These are phyloP conservation scores for Brachylomia viminalis DNA, from an alignment of 2,888 invertebrate species.

Conservation along the genomic window DNA sequence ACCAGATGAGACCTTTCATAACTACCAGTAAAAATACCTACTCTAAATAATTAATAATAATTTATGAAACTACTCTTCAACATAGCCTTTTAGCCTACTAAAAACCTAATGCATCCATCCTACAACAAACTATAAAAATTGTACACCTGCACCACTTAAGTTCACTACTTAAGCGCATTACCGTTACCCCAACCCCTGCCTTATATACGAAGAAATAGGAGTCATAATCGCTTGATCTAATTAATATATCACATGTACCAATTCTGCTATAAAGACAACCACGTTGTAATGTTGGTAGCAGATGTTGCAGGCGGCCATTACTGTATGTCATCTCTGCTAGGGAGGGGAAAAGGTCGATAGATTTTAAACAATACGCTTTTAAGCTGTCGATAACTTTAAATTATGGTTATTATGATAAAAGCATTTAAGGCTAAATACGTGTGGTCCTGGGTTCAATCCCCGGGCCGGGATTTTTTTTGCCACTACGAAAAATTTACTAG, in stretches of 20 bases:
- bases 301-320: slow-evolving; percentile 86
- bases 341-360: slow-evolving; percentile 62
- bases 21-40: background rate
- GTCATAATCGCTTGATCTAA: slow-evolving; percentile 63
- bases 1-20: slow-evolving; percentile 2
- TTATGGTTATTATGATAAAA: background rate
- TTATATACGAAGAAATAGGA: slow-evolving; percentile 52
- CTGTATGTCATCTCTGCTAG: slow-evolving; percentile 87
- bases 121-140: slow-evolving; percentile 63
- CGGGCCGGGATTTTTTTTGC: too few species aligned
- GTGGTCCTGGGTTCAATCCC: background rate
- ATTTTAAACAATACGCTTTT: slow-evolving; percentile 10
- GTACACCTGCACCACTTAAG: slow-evolving; percentile 68
- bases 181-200: slow-evolving; percentile 45
- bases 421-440: background rate
- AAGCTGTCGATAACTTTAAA: slow-evolving; percentile 9
- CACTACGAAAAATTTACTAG: too few species aligned
- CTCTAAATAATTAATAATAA: slow-evolving; percentile 39
- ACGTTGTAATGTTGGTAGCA: slow-evolving; percentile 83
- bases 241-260: slow-evolving; percentile 70
- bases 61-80: slow-evolving; percentile 32
- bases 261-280: slow-evolving; percentile 77
- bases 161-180: slow-evolving; percentile 61
- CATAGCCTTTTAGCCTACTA: slow-evolving; percentile 26
- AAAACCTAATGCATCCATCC: slow-evolving; percentile 56